A percentile compares a stretch with the other conserved stretches of the same genome.
Evolutionary conservation across 2,113 vertebrate genomes (phyloP).

Genomic region (Sylvicapra grimmia): DNA sequence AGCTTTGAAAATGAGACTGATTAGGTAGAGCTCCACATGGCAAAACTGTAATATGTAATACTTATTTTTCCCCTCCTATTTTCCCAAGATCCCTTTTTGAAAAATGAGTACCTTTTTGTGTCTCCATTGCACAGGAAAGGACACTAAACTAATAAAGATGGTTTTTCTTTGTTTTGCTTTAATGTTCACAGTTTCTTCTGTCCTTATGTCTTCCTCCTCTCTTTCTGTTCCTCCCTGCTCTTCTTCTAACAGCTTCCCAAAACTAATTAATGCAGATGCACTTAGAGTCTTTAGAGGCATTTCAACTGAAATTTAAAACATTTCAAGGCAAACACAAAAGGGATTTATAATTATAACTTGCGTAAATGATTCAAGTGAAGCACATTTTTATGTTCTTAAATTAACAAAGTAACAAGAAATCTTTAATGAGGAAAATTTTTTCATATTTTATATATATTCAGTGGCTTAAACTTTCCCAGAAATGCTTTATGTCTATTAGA

Average conservation of each 20-base stretch:
- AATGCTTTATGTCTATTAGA: constrained; percentile 46
- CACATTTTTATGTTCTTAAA: constrained; percentile 56
- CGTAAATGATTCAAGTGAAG: constrained; percentile 57
- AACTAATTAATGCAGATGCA: constrained; percentile 42
- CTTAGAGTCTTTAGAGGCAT: constrained; percentile 40
- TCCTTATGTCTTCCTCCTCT: constrained; percentile 7
- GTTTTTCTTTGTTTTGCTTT: constrained; percentile 22
- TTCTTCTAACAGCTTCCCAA: background rate
- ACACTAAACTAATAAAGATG: background rate
- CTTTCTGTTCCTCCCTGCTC: background rate
- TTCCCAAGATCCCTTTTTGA: background rate
- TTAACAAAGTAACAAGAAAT: constrained; percentile 48
- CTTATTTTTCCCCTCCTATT: background rate
- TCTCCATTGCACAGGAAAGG: background rate
- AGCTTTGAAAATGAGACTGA: constrained; percentile 25
- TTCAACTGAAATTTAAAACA: constrained; percentile 65
- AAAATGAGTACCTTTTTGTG: background rate
- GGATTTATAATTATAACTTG: constrained; percentile 63
- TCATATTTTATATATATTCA: constrained; percentile 55
- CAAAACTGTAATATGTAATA: background rate
- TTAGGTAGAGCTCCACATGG: background rate
- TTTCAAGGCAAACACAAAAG: constrained; percentile 56
- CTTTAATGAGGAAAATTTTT: constrained; percentile 32
- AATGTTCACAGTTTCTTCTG: background rate
- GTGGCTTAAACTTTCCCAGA: constrained; percentile 45